Base-by-base conservation (phyloP, 1,140 invertebrate genomes). In the Trichogramma pretiosum region DNA sequence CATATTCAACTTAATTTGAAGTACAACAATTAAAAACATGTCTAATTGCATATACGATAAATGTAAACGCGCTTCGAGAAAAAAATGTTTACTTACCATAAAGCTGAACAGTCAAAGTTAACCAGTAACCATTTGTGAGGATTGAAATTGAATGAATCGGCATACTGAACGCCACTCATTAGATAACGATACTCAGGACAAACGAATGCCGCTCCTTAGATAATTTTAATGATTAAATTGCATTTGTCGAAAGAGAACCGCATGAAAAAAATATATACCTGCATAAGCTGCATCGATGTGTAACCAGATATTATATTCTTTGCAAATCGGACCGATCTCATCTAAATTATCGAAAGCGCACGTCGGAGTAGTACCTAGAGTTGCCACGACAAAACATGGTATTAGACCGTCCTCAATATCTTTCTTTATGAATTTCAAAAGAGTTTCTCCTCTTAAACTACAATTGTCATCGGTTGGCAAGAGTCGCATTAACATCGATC, bases 231-330 rank as follows among this genome's bases (percentile, higher is more conserved):
- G n/a, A n/a, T n/a, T n/a, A n/a, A 30, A 30, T 8, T 30, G 7
- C 7, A 9, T 23, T n/a, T 24, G 28, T 17, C 41, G 38, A 41
- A 22, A 8, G 16, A 32, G 53, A 28, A 18, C 26, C 24, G 4
- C 8, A 5, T 22, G 8, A 32, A 14, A 30, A 28, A 34, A 40
- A 52, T 47, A 35, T 28, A 11, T 44, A 72, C 80, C 81, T 22
- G 89, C 89, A 65, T 93, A 93, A 1, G 90, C 90, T 4, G 89
- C 89, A 59, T 94, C 91, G 0, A 93, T 75, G 57, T 94, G 91
- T 26, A 94, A 63, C 89, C 90, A 94, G 13, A 93, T 67, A 40
- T 81, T 71, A 56, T 87, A 72, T 57, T 81, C 65, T 40, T 83
- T 72, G 60, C 89, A 93, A 21, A 97, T 74, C 28, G 81, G 76